Evolutionary conservation across 1,140 invertebrate genomes (phyloP), one percentile per base, ranked within the genome.

Genomic region (Meloidogyne chitwoodi): DNA sequence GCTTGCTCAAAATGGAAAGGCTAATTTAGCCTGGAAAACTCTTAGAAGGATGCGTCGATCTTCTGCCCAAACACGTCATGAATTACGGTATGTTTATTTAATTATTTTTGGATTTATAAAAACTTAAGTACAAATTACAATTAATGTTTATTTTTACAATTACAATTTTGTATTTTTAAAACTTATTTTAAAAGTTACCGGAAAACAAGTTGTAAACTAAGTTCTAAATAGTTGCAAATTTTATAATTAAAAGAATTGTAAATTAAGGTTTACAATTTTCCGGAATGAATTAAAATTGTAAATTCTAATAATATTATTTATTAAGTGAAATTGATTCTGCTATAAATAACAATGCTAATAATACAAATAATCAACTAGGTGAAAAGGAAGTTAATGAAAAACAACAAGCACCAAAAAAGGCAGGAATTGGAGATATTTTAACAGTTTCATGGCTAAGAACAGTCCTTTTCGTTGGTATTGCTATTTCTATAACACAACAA

Each of bases 361-460:
- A n/a, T 56, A 56, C 48, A 56, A 56, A n/a, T 22, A 29, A 10
- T 29, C 34, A 68, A 38, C 14, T 19, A 3, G 67, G 26, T 16
- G n/a, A 19, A 48, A 38, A 19, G 5, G 44, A 56, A 41, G 56
- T 16, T 26, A 56, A 22, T 48, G 56, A 48, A 24, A 41, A 69
- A 69, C 14, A 27, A 2, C 22, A 16, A 24, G 44, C 16, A 27
- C 8, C 34, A 19, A 61, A 69, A 10, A 31, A 69, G 38, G 34
- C 31, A 5, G 61, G 61, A 26, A 56, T 69, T 10, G 6, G 26
- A 5, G 34, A 41, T 41, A 41, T 69, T 41, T 64, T 73, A 22
- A 73, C 70, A 27, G 70, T 73, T 26, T 27, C 70, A n/a, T 73
- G 70, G 70, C 24, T 73, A n/a, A 61, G 70, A 26, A 63, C 24